Conservation (phyloP, 2,113 vertebrate genomes). For the Carassius carassius region DNA sequence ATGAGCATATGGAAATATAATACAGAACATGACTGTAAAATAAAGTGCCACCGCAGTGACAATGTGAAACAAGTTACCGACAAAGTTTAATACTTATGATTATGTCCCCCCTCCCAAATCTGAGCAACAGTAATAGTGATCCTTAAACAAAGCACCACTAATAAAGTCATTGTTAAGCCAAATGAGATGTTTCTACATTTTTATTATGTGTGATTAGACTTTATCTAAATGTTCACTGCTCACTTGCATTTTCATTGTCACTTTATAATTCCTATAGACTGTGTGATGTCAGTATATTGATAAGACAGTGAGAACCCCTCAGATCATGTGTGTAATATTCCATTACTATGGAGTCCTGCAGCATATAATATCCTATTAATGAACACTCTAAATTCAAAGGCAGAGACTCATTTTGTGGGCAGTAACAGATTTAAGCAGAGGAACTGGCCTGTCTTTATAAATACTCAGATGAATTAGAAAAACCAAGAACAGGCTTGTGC, state of each 20-base stretch:
- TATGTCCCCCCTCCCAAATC: too few relatives aligned
- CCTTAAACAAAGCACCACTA: not conserved
- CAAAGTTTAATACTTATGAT: not conserved
- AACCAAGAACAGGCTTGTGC: constrained; percentile 49
- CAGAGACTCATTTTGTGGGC: constrained; percentile 86
- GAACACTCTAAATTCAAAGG: constrained; percentile 97
- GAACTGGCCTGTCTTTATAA: constrained; percentile 71
- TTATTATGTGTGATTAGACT: not conserved
- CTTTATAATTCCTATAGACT: not conserved
- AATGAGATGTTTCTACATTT: not conserved
- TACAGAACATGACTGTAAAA: not conserved
- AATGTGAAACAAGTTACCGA: not conserved
- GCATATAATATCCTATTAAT: constrained; percentile 91
- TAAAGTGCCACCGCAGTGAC: not conserved
- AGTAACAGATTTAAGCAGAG: constrained; percentile 74
- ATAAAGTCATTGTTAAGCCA: not conserved
- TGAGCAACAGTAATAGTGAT: not conserved
- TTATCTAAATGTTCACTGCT: not conserved
- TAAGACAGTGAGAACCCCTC: constrained; percentile 25
- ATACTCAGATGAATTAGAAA: constrained; percentile 61
- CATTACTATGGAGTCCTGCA: constrained; percentile 35
- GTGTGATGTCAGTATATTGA: constrained; percentile 6
- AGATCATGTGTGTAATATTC: constrained; percentile 38
- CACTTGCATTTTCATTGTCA: not conserved
- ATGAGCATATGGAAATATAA: not conserved